Percentiles rank a stretch among this genome's conserved stretches.
These are phyloP conservation scores for Saimiri boliviensis DNA, from an alignment of 2,113 vertebrate species.

Conservation along the genomic window DNA sequence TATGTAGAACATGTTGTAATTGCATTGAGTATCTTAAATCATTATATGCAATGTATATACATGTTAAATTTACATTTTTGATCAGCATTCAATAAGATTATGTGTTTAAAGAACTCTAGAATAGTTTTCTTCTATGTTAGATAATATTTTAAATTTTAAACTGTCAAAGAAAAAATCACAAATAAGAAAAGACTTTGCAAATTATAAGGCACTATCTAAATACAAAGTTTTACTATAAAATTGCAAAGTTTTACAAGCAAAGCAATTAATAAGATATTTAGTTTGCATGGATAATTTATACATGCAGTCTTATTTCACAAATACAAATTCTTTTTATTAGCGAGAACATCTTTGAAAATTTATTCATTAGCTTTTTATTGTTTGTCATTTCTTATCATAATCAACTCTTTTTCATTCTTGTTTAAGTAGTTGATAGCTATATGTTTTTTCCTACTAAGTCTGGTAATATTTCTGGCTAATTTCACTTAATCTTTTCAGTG, in stretches of 20 bases:
- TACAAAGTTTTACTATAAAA: conserved; percentile 23
- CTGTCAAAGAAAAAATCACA: neutral
- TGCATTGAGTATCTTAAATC: neutral
- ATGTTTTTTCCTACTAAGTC: neutral
- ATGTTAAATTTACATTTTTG: conserved; percentile 28
- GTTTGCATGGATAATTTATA: neutral
- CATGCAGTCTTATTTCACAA: neutral
- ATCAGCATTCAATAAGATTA: neutral
- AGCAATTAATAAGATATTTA: conserved; percentile 66
- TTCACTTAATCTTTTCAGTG: neutral
- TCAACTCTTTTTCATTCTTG: conserved; percentile 18
- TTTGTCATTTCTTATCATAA: neutral
- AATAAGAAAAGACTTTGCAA: conserved; percentile 23
- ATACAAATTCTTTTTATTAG: neutral
- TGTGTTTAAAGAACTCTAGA: conserved; percentile 14
- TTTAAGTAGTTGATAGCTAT: neutral
- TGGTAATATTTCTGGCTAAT: neutral
- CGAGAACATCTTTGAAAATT: neutral
- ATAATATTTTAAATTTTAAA: conserved; percentile 51
- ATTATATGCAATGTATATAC: neutral
- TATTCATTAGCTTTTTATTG: neutral
- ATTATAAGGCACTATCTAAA: neutral
- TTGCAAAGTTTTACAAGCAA: conserved; percentile 38
- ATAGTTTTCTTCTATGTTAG: conserved; percentile 1
- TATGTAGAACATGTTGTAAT: conserved; percentile 5